These are phyloP conservation scores for Solea senegalensis DNA, from an alignment of 2,113 vertebrate genomes.

Conservation along the genomic window DNA sequence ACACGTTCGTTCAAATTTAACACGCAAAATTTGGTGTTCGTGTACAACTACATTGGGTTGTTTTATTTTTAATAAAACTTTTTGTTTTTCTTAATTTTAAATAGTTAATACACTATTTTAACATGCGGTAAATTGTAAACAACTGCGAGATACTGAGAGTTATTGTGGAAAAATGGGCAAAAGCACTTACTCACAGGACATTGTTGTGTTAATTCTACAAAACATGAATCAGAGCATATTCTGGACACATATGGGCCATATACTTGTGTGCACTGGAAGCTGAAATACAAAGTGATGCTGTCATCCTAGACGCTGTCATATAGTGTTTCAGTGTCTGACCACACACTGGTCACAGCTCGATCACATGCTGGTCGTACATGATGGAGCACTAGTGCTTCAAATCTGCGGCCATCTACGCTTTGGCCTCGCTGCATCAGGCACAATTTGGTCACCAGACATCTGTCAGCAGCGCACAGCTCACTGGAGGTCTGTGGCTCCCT, in stretches of 20 bases:
- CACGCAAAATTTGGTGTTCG: too few species aligned
- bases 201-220: conserved; percentile 6
- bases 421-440: conserved; percentile 32
- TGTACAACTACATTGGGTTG: too few species aligned
- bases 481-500: conserved; percentile 65
- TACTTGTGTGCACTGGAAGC: not conserved
- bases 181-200: too few species aligned
- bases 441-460: conserved; percentile 65
- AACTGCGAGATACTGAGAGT: too few species aligned
- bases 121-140: too few species aligned
- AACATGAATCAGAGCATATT: conserved; percentile 8
- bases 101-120: too few species aligned
- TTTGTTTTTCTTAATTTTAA: too few species aligned
- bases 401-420: conserved; percentile 41
- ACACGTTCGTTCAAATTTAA: too few species aligned
- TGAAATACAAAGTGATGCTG: conserved; percentile 11
- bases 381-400: conserved; percentile 34
- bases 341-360: conserved; percentile 15
- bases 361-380: conserved; percentile 35
- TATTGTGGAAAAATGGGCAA: too few species aligned
- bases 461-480: conserved; percentile 63
- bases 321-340: conserved; percentile 27
- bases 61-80: too few species aligned
- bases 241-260: not conserved
- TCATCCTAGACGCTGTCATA: conserved; percentile 8